phyloP scores from a whole-genome alignment of 1,140 invertebrate species.

The Cephus cinctus region DNA sequence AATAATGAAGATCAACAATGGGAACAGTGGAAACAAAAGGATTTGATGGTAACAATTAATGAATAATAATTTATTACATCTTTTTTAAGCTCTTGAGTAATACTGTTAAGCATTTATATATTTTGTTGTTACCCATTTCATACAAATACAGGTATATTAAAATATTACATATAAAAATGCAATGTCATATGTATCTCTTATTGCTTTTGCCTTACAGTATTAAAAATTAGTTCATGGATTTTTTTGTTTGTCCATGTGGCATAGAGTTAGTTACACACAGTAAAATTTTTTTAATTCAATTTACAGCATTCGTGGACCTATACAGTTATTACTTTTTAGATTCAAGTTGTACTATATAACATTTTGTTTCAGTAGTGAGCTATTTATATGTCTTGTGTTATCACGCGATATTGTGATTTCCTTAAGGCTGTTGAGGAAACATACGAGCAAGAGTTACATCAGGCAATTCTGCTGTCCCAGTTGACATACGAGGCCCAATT shows the following conservation, averaged over 20 bases:
- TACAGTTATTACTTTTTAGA: not conserved
- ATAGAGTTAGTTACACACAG: too few species aligned
- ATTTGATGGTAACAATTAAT: constrained; percentile 52
- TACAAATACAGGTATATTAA: constrained; percentile 4
- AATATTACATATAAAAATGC: too few species aligned
- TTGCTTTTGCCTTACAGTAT: too few species aligned
- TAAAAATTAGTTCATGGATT: too few species aligned
- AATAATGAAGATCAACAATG: constrained; percentile 23
- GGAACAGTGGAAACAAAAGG: constrained; percentile 44
- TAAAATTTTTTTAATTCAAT: constrained; percentile 10
- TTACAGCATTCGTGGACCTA: not conserved
- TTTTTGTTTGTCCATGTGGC: too few species aligned
- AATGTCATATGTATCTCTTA: too few species aligned
- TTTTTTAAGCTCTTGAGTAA: too few species aligned
- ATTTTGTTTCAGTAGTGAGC: constrained; percentile 31
- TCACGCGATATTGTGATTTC: constrained; percentile 20
- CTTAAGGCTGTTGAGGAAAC: constrained; percentile 56
- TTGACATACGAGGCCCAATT: constrained; percentile 60
- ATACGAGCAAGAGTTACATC: constrained; percentile 61
- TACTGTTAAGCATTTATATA: too few species aligned
- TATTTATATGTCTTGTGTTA: constrained; percentile 24
- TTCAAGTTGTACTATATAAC: constrained; percentile 14
- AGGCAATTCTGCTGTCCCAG: constrained; percentile 63
- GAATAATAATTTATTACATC: too few species aligned
- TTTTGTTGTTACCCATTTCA: not conserved